phyloP scores from a whole-genome alignment of 2,797 vertebrate genomes.

The Aphelocoma californica region DNA sequence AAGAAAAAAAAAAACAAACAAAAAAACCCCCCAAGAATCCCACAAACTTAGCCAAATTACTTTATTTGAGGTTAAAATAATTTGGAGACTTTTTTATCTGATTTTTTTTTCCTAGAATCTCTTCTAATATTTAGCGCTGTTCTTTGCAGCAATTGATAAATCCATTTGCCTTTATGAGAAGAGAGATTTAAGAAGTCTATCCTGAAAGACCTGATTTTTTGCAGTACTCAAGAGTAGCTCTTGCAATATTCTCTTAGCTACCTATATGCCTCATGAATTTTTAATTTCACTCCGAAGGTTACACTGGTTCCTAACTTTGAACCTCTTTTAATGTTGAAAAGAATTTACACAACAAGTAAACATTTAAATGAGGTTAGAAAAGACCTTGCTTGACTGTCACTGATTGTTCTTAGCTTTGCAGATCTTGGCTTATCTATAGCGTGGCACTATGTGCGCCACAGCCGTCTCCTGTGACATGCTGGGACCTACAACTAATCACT shows the following conservation, averaged over 20 bases:
- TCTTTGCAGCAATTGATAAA: not conserved
- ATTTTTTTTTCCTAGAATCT: not conserved
- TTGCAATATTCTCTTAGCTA: not conserved
- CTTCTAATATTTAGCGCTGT: not conserved
- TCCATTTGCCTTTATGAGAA: not conserved
- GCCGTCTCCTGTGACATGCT: not conserved
- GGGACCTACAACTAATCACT: not conserved
- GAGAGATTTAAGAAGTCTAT: not conserved
- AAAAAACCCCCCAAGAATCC: not conserved
- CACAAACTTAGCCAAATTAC: not conserved
- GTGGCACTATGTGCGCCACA: fast-evolving
- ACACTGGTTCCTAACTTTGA: not conserved
- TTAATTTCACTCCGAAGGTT: not conserved
- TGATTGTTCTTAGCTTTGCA: not conserved
- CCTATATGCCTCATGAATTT: fast-evolving
- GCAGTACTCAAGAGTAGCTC: not conserved
- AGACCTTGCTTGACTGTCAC: not conserved
- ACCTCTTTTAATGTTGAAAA: not conserved
- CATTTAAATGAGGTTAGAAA: not conserved
- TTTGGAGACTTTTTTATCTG: not conserved
- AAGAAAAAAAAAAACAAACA: not conserved
- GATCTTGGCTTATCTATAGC: not conserved
- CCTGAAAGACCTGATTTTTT: not conserved
- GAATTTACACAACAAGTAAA: not conserved
- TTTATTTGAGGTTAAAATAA: not conserved